Base-by-base conservation (phyloP, 2,888 invertebrate genomes). In the Drosophila ezoana region DNA sequence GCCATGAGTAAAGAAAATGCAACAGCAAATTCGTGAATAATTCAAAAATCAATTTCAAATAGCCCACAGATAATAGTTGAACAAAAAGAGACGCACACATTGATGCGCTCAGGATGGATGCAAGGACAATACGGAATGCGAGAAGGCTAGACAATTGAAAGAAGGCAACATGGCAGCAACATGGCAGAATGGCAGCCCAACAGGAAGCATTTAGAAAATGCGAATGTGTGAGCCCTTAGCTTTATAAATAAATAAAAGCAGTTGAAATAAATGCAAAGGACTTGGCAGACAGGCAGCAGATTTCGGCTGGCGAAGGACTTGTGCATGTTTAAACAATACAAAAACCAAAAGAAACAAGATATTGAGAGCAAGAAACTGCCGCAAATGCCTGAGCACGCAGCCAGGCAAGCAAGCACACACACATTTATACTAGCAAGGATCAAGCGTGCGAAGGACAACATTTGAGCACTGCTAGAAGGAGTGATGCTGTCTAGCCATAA, bases 401-500 rank as follows among this genome's bases (percentile, higher is more conserved):
- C 33, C 59, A 77, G 52, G 40, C 56, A 77, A 56, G 35, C 59
- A 51, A 51, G 56, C 58, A 47, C 54, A 59, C 57, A 47, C 41
- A 49, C 14, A 47, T 20, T 40, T 23, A 57, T 35, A 41, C 44
- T 18, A 45, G 49, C 60, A 73, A 67, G 72, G 69, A 71, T 54
- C 47, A 71, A 60, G 82, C 82, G 73, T 87, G 82, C 79, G 79
- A 83, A 85, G 88, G 83, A 87, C 76, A 75, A 77, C 74, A 79
- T 70, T 70, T 67, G 75, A 72, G 68, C 54, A 70, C 47, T 45
- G 67, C 58, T 41, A 67, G 79, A 72, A 73, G 86, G 88, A 88
- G 88, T 87, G 83, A 86, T 70, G 71, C 88, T 84, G 83, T 84
- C 88, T 87, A 76, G 82, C 75, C 80, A 82, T 75, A 88, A 86